Evolutionary conservation across 2,113 vertebrate genomes (phyloP).

Genomic region (Dasypus novemcinctus): DNA sequence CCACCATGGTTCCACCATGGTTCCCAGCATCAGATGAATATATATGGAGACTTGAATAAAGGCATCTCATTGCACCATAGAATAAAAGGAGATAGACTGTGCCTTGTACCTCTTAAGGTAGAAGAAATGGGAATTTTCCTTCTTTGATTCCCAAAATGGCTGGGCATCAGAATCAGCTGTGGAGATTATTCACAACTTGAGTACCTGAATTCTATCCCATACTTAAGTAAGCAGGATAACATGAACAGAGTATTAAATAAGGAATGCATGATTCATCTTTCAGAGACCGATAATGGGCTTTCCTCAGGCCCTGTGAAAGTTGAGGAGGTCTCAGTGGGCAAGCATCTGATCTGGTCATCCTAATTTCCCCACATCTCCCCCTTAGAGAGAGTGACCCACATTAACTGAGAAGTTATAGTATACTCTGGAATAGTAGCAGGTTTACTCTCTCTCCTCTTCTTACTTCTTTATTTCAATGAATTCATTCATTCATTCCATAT

Average conservation of each 20-base stretch:
- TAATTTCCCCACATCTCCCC: neutral
- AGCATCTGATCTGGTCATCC: neutral
- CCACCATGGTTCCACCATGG: neutral
- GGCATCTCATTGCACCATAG: neutral
- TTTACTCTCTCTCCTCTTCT: neutral
- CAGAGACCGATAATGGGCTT: neutral
- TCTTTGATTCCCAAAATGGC: neutral
- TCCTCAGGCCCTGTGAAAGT: neutral
- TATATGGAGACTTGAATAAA: neutral
- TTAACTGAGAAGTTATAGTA: neutral
- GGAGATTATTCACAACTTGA: neutral
- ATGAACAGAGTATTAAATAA: neutral
- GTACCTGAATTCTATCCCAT: neutral
- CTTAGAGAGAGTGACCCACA: neutral
- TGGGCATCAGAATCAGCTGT: neutral
- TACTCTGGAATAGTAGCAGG: neutral
- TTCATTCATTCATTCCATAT: neutral
- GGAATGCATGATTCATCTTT: neutral
- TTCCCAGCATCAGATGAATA: neutral
- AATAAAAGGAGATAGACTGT: neutral
- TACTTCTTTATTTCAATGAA: neutral
- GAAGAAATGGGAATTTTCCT: neutral
- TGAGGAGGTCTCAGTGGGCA: neutral
- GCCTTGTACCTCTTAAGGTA: neutral
- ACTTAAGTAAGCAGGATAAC: neutral